A percentile compares a stretch with the other conserved stretches of the same genome.
phyloP scores from a whole-genome alignment of 2,888 invertebrate species.

The Rhamnusium bicolor region DNA sequence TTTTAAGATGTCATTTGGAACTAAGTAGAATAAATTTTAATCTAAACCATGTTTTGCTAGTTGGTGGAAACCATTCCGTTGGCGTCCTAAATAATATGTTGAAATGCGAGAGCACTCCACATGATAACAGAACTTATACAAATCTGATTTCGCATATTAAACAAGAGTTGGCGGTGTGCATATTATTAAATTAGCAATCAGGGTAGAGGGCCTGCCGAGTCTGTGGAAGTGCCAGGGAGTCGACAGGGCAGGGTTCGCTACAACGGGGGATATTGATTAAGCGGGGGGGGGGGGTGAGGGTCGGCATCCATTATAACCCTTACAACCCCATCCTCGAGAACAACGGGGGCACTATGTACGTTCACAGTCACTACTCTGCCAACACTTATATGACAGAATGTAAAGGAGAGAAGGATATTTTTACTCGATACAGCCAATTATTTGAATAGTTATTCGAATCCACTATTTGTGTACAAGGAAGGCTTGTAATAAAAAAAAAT shows the following conservation, averaged over 20 bases:
- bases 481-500: too few species aligned
- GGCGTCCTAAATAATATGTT: conserved; percentile 43
- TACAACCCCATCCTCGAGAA: conserved; percentile 57
- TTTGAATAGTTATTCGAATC: conserved; percentile 29
- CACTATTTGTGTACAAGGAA: neutral
- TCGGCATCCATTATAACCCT: conserved; percentile 58
- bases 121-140: conserved; percentile 71
- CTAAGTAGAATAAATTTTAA: conserved; percentile 14
- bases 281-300: conserved; percentile 58
- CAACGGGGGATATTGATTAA: conserved; percentile 60
- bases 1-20: neutral
- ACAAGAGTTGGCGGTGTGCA: conserved; percentile 70
- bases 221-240: conserved; percentile 45
- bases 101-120: conserved; percentile 45
- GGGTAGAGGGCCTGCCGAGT: conserved; percentile 52
- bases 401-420: conserved; percentile 30
- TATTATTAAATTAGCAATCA: conserved; percentile 71
- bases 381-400: conserved; percentile 21
- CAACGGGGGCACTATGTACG: conserved; percentile 51
- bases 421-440: conserved; percentile 48
- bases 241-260: conserved; percentile 25
- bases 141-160: conserved; percentile 73
- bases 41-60: conserved; percentile 20
- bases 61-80: conserved; percentile 12
- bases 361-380: conserved; percentile 42